A percentile compares a stretch with the other conserved stretches of the same genome.
These are phyloP conservation scores for Hydrophis major DNA, from an alignment of 2,797 vertebrate species.

Conservation along the genomic window DNA sequence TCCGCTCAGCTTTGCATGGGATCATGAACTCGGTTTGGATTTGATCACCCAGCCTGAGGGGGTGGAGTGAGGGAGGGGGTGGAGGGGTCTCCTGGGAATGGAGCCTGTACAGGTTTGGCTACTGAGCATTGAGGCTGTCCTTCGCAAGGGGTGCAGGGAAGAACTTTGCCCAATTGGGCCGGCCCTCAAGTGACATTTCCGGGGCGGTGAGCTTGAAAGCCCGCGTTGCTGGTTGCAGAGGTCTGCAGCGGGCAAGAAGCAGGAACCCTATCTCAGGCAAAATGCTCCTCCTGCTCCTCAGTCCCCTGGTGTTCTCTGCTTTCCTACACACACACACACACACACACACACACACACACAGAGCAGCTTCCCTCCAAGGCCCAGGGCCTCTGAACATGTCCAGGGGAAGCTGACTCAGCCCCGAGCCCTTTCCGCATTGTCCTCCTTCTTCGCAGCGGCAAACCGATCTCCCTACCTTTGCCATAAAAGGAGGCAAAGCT, in stretches of 20 bases:
- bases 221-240: too few relatives aligned
- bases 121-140: background rate
- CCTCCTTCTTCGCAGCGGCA: background rate
- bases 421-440: background rate
- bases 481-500: conserved; percentile 31
- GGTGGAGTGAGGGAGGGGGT: too few relatives aligned
- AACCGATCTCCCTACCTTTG: background rate
- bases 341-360: too few relatives aligned
- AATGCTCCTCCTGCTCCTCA: background rate
- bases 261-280: background rate
- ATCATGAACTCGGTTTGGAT: too few relatives aligned
- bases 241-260: too few relatives aligned
- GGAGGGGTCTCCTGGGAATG: too few relatives aligned
- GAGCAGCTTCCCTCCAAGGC: background rate
- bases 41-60: background rate
- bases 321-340: too few relatives aligned
- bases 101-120: too few relatives aligned
- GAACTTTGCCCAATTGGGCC: background rate
- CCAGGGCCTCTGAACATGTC: background rate
- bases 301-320: background rate
- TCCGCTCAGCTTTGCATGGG: background rate
- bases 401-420: conserved; percentile 6
- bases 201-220: background rate
- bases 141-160: background rate
- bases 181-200: background rate